These are phyloP conservation scores for Hippocampus barbouri DNA, from an alignment of 2,113 vertebrate species.

Conservation along the genomic window DNA sequence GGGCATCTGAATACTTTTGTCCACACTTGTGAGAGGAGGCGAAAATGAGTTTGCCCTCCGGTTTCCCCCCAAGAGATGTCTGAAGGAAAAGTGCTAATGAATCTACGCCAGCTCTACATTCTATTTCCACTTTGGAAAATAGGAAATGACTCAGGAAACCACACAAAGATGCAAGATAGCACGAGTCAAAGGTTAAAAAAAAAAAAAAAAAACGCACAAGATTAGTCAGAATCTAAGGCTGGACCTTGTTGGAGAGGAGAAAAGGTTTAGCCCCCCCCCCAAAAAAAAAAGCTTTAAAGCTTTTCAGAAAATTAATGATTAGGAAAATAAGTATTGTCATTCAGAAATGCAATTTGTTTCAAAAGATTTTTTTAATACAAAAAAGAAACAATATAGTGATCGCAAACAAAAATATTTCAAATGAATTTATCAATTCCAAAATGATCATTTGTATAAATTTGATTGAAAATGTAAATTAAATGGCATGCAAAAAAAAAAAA, in stretches of 20 bases:
- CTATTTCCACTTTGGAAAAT: constrained; percentile 61
- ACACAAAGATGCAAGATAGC: constrained; percentile 23
- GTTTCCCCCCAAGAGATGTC: constrained; percentile 47
- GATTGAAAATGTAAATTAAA: constrained; percentile 4
- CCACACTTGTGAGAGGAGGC: neutral
- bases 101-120: constrained; percentile 59
- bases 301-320: too few species aligned
- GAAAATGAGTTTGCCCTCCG: constrained; percentile 55
- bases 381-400: too few species aligned
- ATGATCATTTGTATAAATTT: too few species aligned
- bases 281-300: too few species aligned
- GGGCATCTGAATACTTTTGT: too few species aligned
- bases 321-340: too few species aligned
- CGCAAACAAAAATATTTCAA: too few species aligned
- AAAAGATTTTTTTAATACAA: too few species aligned
- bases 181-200: constrained; percentile 5
- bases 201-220: neutral
- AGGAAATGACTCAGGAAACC: constrained; percentile 48
- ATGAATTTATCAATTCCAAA: too few species aligned
- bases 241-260: too few species aligned
- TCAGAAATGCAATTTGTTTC: too few species aligned
- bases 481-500: neutral
- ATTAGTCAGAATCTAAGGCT: neutral
- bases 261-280: too few species aligned
- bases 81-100: constrained; percentile 63